Conservation (phyloP, 2,113 vertebrate species). For the Chrysemys picta region DNA sequence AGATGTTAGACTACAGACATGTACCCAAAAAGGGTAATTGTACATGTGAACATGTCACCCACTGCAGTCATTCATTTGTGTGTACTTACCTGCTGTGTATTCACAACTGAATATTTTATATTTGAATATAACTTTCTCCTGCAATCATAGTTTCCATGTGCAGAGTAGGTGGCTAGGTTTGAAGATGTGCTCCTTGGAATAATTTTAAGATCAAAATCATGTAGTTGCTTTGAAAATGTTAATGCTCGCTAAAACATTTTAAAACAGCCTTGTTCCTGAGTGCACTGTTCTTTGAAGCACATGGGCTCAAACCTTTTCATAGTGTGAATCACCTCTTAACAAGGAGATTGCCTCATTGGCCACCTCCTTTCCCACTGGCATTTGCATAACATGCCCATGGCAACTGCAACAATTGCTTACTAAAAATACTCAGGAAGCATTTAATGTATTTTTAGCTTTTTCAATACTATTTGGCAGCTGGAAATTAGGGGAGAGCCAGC, state of each 20-base stretch:
- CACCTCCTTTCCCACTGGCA: neutral
- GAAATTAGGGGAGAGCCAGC: neutral
- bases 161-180: neutral
- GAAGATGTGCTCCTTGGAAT: neutral
- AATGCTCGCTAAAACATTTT: neutral
- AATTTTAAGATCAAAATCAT: neutral
- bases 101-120: neutral
- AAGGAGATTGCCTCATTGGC: neutral
- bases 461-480: neutral
- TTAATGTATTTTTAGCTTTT: neutral
- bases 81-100: neutral
- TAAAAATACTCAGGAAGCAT: neutral
- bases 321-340: neutral
- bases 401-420: neutral
- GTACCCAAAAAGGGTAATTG: neutral
- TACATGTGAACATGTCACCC: neutral
- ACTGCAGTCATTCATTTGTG: neutral
- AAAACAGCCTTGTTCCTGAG: neutral
- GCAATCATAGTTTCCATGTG: neutral
- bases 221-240: no score
- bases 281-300: neutral
- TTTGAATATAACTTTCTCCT: neutral
- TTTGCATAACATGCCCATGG: neutral
- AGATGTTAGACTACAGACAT: neutral
- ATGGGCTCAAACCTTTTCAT: neutral